Evolutionary conservation across 2,888 invertebrate genomes (phyloP).

Genomic region (Pterobdella sp.): DNA sequence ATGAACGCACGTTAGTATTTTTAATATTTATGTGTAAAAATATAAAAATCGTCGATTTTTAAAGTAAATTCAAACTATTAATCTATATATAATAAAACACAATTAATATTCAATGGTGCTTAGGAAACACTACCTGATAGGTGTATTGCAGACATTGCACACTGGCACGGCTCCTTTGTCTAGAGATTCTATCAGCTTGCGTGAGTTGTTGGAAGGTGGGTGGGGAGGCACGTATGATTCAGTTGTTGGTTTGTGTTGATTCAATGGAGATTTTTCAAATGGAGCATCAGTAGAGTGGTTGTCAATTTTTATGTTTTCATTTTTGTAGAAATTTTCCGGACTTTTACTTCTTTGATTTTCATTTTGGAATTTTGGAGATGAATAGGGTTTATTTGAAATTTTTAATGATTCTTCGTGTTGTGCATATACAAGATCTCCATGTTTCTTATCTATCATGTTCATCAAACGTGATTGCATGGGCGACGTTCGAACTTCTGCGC

Average conservation of each 20-base stretch:
- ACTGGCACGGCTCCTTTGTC: slow-evolving; percentile 34
- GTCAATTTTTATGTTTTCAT: too few species aligned
- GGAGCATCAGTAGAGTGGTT: background rate
- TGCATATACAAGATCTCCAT: slow-evolving; percentile 16
- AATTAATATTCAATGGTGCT: too few species aligned
- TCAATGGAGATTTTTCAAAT: background rate
- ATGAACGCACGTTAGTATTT: too few species aligned
- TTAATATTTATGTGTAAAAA: too few species aligned
- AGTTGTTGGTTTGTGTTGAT: slow-evolving; percentile 15
- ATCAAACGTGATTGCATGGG: slow-evolving; percentile 31
- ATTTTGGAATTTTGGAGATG: background rate
- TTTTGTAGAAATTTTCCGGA: background rate
- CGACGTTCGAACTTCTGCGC: slow-evolving; percentile 25
- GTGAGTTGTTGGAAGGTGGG: slow-evolving; percentile 30
- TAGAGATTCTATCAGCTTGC: slow-evolving; percentile 28
- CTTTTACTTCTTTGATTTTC: background rate
- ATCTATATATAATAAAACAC: too few species aligned
- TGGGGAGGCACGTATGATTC: slow-evolving; percentile 23
- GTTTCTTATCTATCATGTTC: slow-evolving; percentile 30
- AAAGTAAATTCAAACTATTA: too few species aligned
- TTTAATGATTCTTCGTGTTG: background rate
- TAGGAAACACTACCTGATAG: slow-evolving; percentile 34
- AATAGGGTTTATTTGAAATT: background rate
- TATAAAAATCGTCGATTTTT: too few species aligned
- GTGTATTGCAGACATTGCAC: slow-evolving; percentile 34